phyloP scores from a whole-genome alignment of 2,113 vertebrate species.

The Myrmecophaga tridactyla region DNA sequence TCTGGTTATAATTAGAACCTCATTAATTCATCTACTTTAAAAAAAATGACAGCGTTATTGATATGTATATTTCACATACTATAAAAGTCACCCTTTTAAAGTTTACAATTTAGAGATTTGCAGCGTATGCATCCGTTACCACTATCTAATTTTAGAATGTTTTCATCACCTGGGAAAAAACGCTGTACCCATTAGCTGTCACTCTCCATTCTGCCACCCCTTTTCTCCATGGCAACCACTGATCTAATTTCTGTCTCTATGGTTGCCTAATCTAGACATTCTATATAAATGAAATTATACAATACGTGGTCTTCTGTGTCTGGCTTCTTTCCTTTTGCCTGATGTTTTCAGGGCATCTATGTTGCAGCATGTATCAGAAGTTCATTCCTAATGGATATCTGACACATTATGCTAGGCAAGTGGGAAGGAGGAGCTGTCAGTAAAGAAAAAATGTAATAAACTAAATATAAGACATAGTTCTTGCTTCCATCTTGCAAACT shows the following conservation, averaged over 20 bases:
- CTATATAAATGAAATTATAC: background rate
- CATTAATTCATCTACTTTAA: background rate
- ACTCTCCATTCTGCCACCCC: background rate
- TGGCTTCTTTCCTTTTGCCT: conserved; percentile 9
- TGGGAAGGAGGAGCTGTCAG: background rate
- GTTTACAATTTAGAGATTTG: background rate
- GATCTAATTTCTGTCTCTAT: background rate
- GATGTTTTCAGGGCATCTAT: background rate
- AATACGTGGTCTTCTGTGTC: background rate
- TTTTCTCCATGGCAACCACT: background rate
- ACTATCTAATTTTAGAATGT: background rate
- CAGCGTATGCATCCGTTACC: background rate
- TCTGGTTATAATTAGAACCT: conserved; percentile 11
- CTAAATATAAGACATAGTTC: background rate
- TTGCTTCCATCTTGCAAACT: background rate
- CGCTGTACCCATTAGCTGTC: background rate
- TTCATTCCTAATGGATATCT: background rate
- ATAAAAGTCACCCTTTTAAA: background rate
- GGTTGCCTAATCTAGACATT: background rate
- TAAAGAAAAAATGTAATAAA: background rate
- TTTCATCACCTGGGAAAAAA: background rate
- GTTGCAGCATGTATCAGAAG: background rate
- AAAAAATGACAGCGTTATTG: background rate
- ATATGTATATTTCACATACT: background rate
- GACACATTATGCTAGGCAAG: background rate